Evolutionary conservation across 2,797 vertebrate species (phyloP), one percentile per base, ranked within the genome.

Genomic region (Acridotheres tristis): DNA sequence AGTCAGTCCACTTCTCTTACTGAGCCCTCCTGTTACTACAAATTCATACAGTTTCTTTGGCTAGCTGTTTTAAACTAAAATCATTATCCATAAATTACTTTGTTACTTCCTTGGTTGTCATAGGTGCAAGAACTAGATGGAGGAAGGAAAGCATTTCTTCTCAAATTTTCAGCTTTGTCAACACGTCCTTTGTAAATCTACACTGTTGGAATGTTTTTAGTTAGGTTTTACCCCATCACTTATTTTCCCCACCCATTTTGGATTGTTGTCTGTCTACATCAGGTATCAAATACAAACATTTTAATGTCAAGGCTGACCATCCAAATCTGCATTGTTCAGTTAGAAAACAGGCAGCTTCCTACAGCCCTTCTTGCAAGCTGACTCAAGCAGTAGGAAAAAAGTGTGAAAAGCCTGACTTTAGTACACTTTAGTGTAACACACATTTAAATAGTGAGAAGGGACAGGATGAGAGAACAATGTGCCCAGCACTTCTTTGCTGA

Each of bases 341-440:
- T 42, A 43, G 38, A 48, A 66, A 89, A 59, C 8, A 38, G 21
- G 5, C 9, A 76, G 26, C 21, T 87, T 92, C 62, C n/a, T 45
- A 48, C 10, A 90, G 16, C 9, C 26, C 57, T 21, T 29, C 43
- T 19, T 38, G n/a, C 7, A 47, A 67, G 10, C 4, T 10, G 7
- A 63, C 13, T 30, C 21, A 50, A 73, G 8, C 0, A 0, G 9
- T 29, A 61, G 32, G 0, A 16, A 77, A 67, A 57, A 67, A 45
- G 3, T 5, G 6, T 4, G 12, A 77, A 80, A 45, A 29, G 9
- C 21, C 25, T 74, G 50, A 47, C 12, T 47, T 72, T 7, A 54
- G 42, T 19, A 48, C 17, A 47, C 13, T 63, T 78, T 16, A 34
- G 30, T 40, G 22, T 27, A 87, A 75, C 15, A 55, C 47, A 21